Evolutionary conservation across 23 tunicate species (phyloP).

Genomic region (Botrylloides violaceus): DNA sequence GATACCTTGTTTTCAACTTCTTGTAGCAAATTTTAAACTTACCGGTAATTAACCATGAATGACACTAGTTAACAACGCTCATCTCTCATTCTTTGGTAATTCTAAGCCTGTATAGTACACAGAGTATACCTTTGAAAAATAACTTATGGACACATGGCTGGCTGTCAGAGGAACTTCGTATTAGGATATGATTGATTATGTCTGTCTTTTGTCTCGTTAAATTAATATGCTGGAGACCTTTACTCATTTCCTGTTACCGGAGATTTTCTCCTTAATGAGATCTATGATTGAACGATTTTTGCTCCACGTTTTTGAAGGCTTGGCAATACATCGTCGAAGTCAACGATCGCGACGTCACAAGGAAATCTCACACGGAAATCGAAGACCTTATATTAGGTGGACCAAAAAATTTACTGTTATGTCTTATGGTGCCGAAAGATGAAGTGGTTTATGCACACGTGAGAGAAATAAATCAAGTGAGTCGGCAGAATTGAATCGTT

Average conservation of each 20-base stretch:
- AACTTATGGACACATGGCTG: too few species aligned
- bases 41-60: too few species aligned
- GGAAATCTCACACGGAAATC: constrained; percentile 35
- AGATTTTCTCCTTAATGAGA: too few species aligned
- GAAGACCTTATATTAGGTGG: constrained; percentile 73
- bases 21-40: too few species aligned
- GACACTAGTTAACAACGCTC: too few species aligned
- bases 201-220: background rate
- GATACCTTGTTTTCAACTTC: too few species aligned
- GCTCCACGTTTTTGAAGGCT: constrained; percentile 27
- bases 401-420: constrained; percentile 47
- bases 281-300: too few species aligned
- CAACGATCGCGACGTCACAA: constrained; percentile 36
- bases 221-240: background rate
- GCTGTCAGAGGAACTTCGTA: too few species aligned
- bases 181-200: too few species aligned
- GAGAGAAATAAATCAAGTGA: constrained; percentile 19
- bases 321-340: constrained; percentile 47
- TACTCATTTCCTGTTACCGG: background rate
- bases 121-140: too few species aligned
- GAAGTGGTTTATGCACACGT: background rate
- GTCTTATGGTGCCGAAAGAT: constrained; percentile 46
- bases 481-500: background rate
- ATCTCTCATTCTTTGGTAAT: too few species aligned
- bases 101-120: too few species aligned